A percentile compares a stretch with the other conserved stretches of the same genome.
These are phyloP conservation scores for Ptilonorhynchus violaceus DNA, from an alignment of 2,113 vertebrate species.

Conservation along the genomic window DNA sequence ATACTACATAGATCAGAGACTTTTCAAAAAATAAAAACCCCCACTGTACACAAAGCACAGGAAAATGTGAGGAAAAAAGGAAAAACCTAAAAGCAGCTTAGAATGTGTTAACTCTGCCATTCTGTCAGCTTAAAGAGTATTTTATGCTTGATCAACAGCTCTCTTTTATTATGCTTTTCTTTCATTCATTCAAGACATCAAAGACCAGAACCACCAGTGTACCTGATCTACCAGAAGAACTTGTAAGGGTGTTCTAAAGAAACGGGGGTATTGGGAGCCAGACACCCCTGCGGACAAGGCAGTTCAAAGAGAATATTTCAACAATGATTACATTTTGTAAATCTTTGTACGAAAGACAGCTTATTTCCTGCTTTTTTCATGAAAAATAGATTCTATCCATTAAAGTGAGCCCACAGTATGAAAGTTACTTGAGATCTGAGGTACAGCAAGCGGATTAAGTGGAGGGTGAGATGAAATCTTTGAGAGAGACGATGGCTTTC, in stretches of 20 bases:
- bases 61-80: conserved; percentile 80
- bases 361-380: conserved; percentile 81
- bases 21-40: conserved; percentile 83
- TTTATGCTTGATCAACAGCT: conserved; percentile 90
- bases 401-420: conserved; percentile 76
- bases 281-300: conserved; percentile 82
- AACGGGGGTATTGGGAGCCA: conserved; percentile 79
- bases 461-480: conserved; percentile 65
- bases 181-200: conserved; percentile 87
- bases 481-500: conserved; percentile 46
- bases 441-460: conserved; percentile 72
- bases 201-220: conserved; percentile 80
- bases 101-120: conserved; percentile 88
- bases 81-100: conserved; percentile 83
- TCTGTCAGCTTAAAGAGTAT: conserved; percentile 89
- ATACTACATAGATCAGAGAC: conserved; percentile 86
- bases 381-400: conserved; percentile 83
- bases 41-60: conserved; percentile 87
- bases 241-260: conserved; percentile 84
- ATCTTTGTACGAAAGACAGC: conserved; percentile 83
- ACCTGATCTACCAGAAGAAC: conserved; percentile 83
- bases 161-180: conserved; percentile 86
- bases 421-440: conserved; percentile 79
- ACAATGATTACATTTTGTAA: conserved; percentile 90
- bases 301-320: conserved; percentile 88